phyloP scores from a whole-genome alignment of 2,888 invertebrate species.

The Microctonus brassicae region DNA sequence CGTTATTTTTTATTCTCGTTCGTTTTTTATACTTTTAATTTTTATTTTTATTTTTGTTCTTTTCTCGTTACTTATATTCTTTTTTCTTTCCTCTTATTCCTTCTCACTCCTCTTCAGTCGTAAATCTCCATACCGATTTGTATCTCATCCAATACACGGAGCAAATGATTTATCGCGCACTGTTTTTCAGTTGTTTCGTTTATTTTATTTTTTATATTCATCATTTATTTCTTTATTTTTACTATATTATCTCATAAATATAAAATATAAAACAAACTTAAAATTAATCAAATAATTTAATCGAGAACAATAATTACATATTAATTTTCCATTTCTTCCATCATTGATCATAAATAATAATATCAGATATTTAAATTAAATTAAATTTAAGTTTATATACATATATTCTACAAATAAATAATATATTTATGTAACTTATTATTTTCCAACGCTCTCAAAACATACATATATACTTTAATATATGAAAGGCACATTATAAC shows the following conservation, averaged over 20 bases:
- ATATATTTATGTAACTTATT: background rate
- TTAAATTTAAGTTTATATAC: background rate
- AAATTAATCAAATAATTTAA: constrained; percentile 13
- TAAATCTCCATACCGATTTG: constrained; percentile 32
- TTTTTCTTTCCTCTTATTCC: constrained; percentile 17
- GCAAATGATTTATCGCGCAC: constrained; percentile 26
- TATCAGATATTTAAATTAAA: no score
- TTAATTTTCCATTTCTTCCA: background rate
- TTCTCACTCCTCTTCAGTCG: constrained; percentile 5
- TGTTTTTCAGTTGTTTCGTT: background rate
- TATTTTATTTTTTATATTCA: background rate
- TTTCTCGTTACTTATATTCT: background rate
- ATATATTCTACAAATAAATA: background rate
- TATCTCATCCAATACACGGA: constrained; percentile 27
- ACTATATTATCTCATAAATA: background rate
- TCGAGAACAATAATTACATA: background rate
- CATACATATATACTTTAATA: background rate
- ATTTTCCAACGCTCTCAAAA: background rate
- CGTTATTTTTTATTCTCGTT: no score
- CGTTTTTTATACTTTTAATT: no score
- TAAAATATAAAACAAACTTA: constrained; percentile 8
- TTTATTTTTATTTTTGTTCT: no score
- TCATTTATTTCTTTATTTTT: background rate
- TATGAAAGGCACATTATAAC: background rate
- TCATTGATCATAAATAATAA: background rate